Conservation (phyloP, 2,888 invertebrate species). For the Thelaira solivaga region DNA sequence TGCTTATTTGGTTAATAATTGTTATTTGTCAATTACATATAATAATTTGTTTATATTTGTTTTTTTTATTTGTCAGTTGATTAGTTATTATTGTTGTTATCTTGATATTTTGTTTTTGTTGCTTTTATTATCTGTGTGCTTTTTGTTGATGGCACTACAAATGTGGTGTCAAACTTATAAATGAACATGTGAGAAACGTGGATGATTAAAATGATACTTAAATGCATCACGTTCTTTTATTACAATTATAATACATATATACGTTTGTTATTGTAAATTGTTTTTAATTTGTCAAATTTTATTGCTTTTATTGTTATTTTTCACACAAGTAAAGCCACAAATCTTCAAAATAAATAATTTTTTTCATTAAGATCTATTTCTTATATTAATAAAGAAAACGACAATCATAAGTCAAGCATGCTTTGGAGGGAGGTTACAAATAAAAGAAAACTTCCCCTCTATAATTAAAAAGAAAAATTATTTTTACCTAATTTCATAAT, state of each 20-base stretch:
- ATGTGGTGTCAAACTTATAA: neutral
- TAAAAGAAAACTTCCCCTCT: too few relatives aligned
- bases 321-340: too few relatives aligned
- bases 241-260: too few relatives aligned
- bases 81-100: constrained; percentile 24
- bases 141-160: constrained; percentile 2
- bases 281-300: neutral
- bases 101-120: neutral
- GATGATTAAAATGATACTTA: neutral
- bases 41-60: constrained; percentile 50
- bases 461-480: too few relatives aligned
- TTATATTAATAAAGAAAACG: too few relatives aligned
- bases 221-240: neutral
- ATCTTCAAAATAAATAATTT: too few relatives aligned
- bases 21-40: constrained; percentile 45
- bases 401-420: too few relatives aligned
- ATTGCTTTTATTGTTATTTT: too few relatives aligned
- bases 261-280: too few relatives aligned
- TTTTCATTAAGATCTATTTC: neutral
- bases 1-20: constrained; percentile 36
- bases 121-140: neutral
- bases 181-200: neutral
- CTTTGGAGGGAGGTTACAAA: too few relatives aligned
- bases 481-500: too few relatives aligned
- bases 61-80: constrained; percentile 22